A percentile compares a stretch with the other conserved stretches of the same genome.
These are phyloP conservation scores for Zophobas atratus DNA, from an alignment of 1,140 invertebrate species.

Conservation along the genomic window DNA sequence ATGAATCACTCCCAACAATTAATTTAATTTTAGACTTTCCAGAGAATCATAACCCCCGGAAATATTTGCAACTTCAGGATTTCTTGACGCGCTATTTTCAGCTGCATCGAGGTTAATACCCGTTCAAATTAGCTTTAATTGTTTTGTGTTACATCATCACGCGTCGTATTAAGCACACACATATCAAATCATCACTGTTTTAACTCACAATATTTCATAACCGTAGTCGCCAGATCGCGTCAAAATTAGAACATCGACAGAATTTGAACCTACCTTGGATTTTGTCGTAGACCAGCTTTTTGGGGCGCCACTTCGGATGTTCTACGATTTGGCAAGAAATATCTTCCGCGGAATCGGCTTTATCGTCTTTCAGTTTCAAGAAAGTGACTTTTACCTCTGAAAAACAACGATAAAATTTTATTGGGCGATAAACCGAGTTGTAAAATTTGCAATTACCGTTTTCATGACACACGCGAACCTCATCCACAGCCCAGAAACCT, in stretches of 20 bases:
- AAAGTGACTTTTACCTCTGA: conserved; percentile 59
- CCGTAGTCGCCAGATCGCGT: no score
- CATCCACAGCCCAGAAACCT: conserved; percentile 61
- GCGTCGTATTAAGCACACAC: background rate
- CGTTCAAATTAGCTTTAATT: conserved; percentile 44
- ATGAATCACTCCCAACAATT: background rate
- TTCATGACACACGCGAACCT: conserved; percentile 60
- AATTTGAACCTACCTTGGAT: conserved; percentile 55
- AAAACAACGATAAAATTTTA: conserved; percentile 26
- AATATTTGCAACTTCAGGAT: conserved; percentile 13
- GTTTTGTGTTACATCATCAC: background rate
- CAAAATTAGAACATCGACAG: background rate
- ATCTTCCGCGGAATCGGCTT: conserved; percentile 13
- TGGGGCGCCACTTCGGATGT: conserved; percentile 58
- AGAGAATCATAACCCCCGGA: background rate
- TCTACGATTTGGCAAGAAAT: conserved; percentile 58
- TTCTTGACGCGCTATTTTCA: conserved; percentile 20
- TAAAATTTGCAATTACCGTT: conserved; percentile 55
- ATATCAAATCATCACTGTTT: background rate
- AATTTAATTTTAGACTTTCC: conserved; percentile 2
- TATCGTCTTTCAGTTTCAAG: conserved; percentile 52
- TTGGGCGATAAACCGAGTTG: conserved; percentile 7
- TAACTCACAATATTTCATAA: background rate
- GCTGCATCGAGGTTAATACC: conserved; percentile 38
- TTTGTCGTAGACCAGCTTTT: conserved; percentile 52